Evolutionary conservation across 2,888 invertebrate species (phyloP).

Genomic region (Listrodromus nycthemerus): DNA sequence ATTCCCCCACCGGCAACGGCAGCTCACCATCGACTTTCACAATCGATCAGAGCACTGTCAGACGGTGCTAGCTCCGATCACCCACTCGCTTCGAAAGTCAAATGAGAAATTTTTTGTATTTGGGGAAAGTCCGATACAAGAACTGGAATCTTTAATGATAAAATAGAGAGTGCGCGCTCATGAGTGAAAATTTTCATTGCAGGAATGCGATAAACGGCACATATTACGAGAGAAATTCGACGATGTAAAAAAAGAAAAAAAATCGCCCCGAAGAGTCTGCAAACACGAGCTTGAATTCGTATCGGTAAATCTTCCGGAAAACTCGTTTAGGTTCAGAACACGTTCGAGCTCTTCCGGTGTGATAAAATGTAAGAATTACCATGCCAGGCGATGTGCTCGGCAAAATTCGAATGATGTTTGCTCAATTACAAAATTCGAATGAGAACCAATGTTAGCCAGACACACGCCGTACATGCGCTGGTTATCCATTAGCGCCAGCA

Average conservation of each 20-base stretch:
- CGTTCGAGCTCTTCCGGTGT: background rate
- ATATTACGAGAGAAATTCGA: background rate
- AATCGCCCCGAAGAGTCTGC: background rate
- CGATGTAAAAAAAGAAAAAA: background rate
- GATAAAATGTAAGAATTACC: background rate
- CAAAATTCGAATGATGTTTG: slow-evolving; percentile 12
- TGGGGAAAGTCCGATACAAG: too few species aligned
- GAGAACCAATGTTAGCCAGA: slow-evolving; percentile 19
- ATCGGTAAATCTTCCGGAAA: background rate
- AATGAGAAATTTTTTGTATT: too few species aligned
- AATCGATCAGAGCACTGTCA: slow-evolving; percentile 28
- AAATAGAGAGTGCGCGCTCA: too few species aligned
- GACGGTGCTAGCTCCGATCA: background rate
- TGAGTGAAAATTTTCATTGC: too few species aligned
- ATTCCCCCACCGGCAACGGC: slow-evolving; percentile 19
- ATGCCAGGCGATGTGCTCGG: background rate
- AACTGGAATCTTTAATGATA: background rate
- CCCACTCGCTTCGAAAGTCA: background rate
- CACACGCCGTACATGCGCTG: background rate
- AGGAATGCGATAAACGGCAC: background rate
- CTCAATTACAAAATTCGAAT: slow-evolving; percentile 5
- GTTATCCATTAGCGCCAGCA: background rate
- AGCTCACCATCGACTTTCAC: slow-evolving; percentile 22
- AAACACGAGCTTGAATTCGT: background rate
- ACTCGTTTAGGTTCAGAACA: background rate